Evolutionary conservation across 1,140 invertebrate genomes (phyloP).

Genomic region (Apis laboriosa): DNA sequence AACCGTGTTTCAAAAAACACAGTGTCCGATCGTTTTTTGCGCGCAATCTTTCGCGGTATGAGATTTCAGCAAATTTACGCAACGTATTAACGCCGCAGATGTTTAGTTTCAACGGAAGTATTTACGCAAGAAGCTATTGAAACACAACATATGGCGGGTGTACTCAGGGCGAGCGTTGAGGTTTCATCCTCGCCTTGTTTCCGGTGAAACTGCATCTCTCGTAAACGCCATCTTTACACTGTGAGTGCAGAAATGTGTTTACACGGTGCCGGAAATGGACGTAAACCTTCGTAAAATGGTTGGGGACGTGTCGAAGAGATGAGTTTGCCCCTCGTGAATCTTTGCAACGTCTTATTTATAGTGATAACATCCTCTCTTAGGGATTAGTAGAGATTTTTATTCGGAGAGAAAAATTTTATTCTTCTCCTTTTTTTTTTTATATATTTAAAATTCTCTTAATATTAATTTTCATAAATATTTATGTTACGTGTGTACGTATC

Average conservation of each 20-base stretch:
- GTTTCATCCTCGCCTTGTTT: conserved; percentile 37
- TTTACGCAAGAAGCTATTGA: conserved; percentile 44
- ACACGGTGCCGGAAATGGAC: conserved; percentile 26
- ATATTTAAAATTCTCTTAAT: no score
- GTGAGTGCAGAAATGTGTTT: conserved; percentile 46
- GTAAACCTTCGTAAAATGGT: conserved; percentile 25
- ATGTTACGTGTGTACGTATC: no score
- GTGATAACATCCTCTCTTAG: no score
- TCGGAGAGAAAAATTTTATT: no score
- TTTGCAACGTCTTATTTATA: background rate
- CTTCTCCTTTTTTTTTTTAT: no score
- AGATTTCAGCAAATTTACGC: background rate
- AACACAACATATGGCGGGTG: conserved; percentile 7
- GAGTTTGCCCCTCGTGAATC: background rate
- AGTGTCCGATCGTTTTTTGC: no score
- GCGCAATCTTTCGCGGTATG: background rate
- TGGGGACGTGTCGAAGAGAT: background rate
- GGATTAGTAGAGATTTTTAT: background rate
- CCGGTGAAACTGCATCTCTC: conserved; percentile 37
- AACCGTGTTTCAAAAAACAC: background rate
- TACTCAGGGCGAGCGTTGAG: background rate
- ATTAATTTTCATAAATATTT: no score
- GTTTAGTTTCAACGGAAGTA: conserved; percentile 29
- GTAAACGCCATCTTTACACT: conserved; percentile 31
- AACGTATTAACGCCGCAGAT: conserved; percentile 27